Evolutionary conservation across 2,797 vertebrate genomes (phyloP).

Genomic region (Pangasius sanitwongsei): DNA sequence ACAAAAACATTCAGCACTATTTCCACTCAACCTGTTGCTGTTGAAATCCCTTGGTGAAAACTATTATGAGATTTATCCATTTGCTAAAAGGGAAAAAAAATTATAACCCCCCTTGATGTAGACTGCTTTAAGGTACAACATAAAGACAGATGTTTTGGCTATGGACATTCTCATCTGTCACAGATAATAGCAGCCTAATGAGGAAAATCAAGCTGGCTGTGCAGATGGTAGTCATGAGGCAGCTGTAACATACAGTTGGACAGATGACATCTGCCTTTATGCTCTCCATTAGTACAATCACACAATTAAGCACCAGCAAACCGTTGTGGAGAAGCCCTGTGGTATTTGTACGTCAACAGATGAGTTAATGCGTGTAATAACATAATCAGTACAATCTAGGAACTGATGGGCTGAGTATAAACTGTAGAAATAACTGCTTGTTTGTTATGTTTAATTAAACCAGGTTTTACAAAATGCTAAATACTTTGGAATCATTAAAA

Average conservation of each 20-base stretch:
- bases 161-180: slow-evolving; percentile 56
- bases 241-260: slow-evolving; percentile 57
- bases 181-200: slow-evolving; percentile 67
- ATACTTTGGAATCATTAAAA: slow-evolving; percentile 39
- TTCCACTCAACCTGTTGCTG: slow-evolving; percentile 20
- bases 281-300: slow-evolving; percentile 56
- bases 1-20: slow-evolving; percentile 7
- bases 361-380: slow-evolving; percentile 42
- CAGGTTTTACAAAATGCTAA: slow-evolving; percentile 42
- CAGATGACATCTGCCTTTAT: slow-evolving; percentile 54
- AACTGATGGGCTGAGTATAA: slow-evolving; percentile 8
- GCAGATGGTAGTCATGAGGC: slow-evolving; percentile 70
- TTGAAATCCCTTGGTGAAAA: slow-evolving; percentile 12
- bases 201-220: slow-evolving; percentile 70
- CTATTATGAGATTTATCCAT: slow-evolving; percentile 16
- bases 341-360: slow-evolving; percentile 49
- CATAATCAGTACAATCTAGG: slow-evolving; percentile 35
- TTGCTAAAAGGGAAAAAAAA: background rate
- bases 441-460: slow-evolving; percentile 29
- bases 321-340: slow-evolving; percentile 34
- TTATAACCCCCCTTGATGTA: slow-evolving; percentile 20
- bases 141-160: slow-evolving; percentile 58
- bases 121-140: slow-evolving; percentile 31
- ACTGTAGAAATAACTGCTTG: background rate
- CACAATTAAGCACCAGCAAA: slow-evolving; percentile 48